Evolutionary conservation across 1,140 invertebrate species (phyloP), one percentile per base, ranked within the genome.

Genomic region (Tetranychus urticae): DNA sequence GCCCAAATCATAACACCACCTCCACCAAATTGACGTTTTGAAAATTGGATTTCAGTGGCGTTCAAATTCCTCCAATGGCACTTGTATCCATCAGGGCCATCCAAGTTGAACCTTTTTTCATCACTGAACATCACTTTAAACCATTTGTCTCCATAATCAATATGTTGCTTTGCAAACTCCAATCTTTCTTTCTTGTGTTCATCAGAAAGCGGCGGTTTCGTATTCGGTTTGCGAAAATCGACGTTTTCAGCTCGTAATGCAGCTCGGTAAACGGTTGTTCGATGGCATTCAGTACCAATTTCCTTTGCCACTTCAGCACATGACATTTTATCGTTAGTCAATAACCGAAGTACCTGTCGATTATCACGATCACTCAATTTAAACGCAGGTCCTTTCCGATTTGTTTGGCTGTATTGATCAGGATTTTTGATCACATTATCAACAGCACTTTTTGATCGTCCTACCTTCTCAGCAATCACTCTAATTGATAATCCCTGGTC

Each of bases 1-100:
- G 46, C 59, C 59, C 59, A 60, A 5, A 60, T 47, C 57, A 58
- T 58, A 4, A 47, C 57, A 39, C 37, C 13, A 33, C 55, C 55
- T 6, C 55, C 55, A 34, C 55, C 55, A 13, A 56, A 35, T 56
- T 56, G 55, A 3, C 57, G 36, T 46, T 46, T 39, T 8, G 57
- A 58, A 31, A 58, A 46, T 10, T 6, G 39, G 3, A 12, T 10
- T 31, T 58, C 57, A 5, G 39, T 36, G 8, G 39, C 42, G 8
- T 34, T 13, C 12, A 58, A 34, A 42, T 58, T 34, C 5, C 36
- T 14, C 31, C 31, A 56, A 33, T 56, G 33, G n/a, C 33, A 56
- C 7, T 56, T 6, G 13, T 8, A 42, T 10, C 55, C 55, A 56
- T 56, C 55, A 35, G 55, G 55, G 14, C 55, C 55, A 37, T 56